These are phyloP conservation scores for Clarias pachynema DNA, from an alignment of 2,797 vertebrate species.

Conservation along the genomic window DNA sequence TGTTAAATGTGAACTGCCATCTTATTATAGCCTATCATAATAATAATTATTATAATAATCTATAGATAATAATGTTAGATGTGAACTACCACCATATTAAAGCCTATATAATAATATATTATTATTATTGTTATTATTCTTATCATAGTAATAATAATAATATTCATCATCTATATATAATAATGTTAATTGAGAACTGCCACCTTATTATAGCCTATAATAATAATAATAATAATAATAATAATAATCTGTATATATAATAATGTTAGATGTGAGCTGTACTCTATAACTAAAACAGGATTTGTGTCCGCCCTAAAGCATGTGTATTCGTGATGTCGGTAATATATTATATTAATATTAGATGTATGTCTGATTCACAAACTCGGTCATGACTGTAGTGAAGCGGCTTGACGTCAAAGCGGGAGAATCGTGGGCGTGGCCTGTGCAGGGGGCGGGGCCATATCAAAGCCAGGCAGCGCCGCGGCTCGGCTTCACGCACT, in stretches of 20 bases:
- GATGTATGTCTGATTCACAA: slow-evolving; percentile 63
- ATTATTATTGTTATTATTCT: neutral
- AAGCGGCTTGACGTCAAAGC: slow-evolving; percentile 89
- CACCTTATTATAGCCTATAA: too few relatives aligned
- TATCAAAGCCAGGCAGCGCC: slow-evolving; percentile 76
- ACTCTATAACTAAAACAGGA: neutral
- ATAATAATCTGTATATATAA: too few relatives aligned
- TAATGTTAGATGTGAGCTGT: neutral
- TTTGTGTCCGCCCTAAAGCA: neutral
- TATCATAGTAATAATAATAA: too few relatives aligned
- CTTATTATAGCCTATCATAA: too few relatives aligned
- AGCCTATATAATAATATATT: neutral
- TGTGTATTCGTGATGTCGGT: neutral
- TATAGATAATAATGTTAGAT: too few relatives aligned
- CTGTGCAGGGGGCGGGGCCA: slow-evolving; percentile 71
- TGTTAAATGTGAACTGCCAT: too few relatives aligned
- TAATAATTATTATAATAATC: too few relatives aligned
- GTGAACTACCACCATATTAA: too few relatives aligned
- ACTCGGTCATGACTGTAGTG: slow-evolving; percentile 80
- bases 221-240: too few relatives aligned
- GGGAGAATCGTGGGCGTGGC: slow-evolving; percentile 76
- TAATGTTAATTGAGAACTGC: too few relatives aligned
- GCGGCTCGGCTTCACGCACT: slow-evolving; percentile 44
- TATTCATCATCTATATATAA: too few relatives aligned
- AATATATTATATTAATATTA: slow-evolving; percentile 55